phyloP scores from a whole-genome alignment of 2,113 vertebrate genomes.

The Dipodomys spectabilis region DNA sequence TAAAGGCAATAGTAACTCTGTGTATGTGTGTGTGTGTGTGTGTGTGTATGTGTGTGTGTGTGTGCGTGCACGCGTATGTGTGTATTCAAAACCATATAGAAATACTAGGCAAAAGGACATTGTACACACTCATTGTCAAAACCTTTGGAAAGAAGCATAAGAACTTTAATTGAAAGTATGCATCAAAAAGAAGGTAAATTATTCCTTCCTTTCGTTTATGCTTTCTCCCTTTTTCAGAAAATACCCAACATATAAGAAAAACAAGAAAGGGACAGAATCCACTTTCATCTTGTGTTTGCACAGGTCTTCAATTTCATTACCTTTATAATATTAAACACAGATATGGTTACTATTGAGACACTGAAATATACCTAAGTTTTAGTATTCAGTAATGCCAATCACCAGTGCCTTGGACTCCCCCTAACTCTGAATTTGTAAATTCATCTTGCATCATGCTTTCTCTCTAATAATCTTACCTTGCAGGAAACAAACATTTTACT shows the following conservation, averaged over 20 bases:
- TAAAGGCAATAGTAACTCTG: background rate
- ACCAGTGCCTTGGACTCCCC: background rate
- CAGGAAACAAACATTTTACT: background rate
- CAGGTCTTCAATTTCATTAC: slow-evolving; percentile 42
- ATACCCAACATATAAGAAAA: background rate
- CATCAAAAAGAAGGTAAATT: background rate
- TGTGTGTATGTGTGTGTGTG: too few relatives aligned
- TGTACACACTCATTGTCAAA: slow-evolving; percentile 5
- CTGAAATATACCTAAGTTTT: slow-evolving; percentile 33
- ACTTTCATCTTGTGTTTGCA: background rate
- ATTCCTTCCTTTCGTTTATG: background rate
- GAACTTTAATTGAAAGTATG: background rate
- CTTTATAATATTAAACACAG: slow-evolving; percentile 21
- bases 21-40: too few relatives aligned
- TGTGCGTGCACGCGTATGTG: too few relatives aligned
- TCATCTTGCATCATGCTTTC: background rate
- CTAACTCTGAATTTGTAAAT: background rate
- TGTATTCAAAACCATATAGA: background rate
- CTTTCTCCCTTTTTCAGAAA: slow-evolving; percentile 29
- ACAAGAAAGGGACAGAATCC: background rate
- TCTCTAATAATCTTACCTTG: background rate
- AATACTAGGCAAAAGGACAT: slow-evolving; percentile 12
- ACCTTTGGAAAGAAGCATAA: background rate
- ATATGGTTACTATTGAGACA: background rate
- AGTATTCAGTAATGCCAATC: background rate